phyloP scores from a whole-genome alignment of 2,113 vertebrate species.

The Gallinago undulata region DNA sequence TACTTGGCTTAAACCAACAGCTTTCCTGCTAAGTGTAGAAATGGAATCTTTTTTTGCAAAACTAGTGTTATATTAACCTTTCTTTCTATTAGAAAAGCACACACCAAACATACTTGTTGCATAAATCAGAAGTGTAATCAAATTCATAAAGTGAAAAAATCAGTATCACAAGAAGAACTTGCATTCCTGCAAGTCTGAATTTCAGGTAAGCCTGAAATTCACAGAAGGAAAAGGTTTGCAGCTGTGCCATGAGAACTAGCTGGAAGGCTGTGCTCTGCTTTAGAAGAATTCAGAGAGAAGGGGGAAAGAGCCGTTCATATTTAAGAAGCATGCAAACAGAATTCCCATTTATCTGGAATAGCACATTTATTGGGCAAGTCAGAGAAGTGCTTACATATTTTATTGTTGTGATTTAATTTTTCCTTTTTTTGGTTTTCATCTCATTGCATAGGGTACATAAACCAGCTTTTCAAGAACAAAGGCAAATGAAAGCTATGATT shows the following conservation, averaged over 20 bases:
- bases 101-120: neutral
- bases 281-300: neutral
- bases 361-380: conserved; percentile 33
- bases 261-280: neutral
- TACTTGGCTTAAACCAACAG: neutral
- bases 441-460: neutral
- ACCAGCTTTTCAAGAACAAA: conserved; percentile 34
- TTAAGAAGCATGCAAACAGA: neutral
- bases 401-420: conserved; percentile 47
- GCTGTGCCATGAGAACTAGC: neutral
- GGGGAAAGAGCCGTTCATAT: neutral
- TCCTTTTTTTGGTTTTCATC: neutral
- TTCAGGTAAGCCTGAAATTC: neutral
- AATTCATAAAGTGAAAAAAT: neutral
- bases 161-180: neutral
- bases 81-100: neutral
- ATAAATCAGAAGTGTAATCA: neutral
- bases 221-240: neutral
- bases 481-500: conserved; percentile 37
- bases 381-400: conserved; percentile 4
- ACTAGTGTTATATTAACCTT: neutral
- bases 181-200: neutral
- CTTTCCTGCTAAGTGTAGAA: neutral
- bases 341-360: conserved; percentile 29
- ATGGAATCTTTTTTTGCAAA: neutral